phyloP scores from a whole-genome alignment of 2,888 invertebrate species.

The Omphaloscelis lunosa region DNA sequence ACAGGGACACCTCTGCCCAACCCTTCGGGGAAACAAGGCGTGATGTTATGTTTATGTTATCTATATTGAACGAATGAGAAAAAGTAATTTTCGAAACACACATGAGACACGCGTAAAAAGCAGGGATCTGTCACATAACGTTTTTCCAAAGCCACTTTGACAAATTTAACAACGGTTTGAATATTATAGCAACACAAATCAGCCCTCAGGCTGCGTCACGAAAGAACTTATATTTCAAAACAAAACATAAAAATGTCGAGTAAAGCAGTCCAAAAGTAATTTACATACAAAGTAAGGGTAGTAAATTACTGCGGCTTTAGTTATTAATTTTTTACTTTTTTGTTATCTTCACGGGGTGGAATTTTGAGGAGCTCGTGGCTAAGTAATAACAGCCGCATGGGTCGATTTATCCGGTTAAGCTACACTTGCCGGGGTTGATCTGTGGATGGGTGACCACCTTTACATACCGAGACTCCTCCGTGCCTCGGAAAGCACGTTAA shows the following conservation, averaged over 20 bases:
- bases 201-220: background rate
- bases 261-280: constrained; percentile 17
- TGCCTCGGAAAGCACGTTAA: too few species aligned
- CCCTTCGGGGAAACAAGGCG: too few species aligned
- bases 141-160: background rate
- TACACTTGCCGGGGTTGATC: too few species aligned
- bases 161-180: constrained; percentile 9
- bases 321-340: constrained; percentile 31
- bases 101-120: background rate
- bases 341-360: background rate
- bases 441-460: too few species aligned
- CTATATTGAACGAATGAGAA: background rate
- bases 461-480: too few species aligned
- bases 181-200: background rate
- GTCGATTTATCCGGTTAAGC: too few species aligned
- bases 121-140: background rate
- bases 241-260: constrained; percentile 21
- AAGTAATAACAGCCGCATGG: too few species aligned
- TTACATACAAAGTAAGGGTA: constrained; percentile 36
- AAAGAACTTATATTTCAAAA: constrained; percentile 15
- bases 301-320: constrained; percentile 45
- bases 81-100: too few species aligned
- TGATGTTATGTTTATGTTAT: too few species aligned
- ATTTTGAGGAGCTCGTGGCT: background rate
- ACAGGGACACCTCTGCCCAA: too few species aligned